Conservation (phyloP, 2,888 invertebrate species). For the Dermolepida albohirtum region DNA sequence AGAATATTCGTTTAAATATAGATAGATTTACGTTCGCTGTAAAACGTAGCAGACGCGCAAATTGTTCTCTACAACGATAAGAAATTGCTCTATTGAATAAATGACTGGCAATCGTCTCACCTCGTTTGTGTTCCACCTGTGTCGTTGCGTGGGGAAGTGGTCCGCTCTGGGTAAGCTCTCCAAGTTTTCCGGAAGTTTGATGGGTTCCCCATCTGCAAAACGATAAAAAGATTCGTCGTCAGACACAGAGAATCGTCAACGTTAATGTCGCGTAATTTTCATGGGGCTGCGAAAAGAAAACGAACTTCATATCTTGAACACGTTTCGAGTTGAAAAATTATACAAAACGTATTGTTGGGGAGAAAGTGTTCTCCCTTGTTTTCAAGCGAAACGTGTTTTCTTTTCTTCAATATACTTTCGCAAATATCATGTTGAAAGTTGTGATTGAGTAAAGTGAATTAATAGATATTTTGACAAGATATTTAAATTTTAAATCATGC, state of each 20-base stretch:
- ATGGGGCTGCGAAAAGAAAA: conserved; percentile 1
- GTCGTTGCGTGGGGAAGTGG: conserved; percentile 93
- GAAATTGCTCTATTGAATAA: conserved; percentile 43
- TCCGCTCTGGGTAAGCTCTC: conserved; percentile 94
- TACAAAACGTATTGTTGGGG: too few relatives aligned
- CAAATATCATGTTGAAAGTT: too few relatives aligned
- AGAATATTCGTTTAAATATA: not conserved
- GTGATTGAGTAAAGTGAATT: too few relatives aligned
- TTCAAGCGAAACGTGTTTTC: too few relatives aligned
- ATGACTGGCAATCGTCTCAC: conserved; percentile 68
- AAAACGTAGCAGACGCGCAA: conserved; percentile 13
- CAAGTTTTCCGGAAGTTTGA: conserved; percentile 94
- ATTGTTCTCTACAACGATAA: conserved; percentile 25
- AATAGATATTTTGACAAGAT: too few relatives aligned
- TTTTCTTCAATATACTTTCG: too few relatives aligned
- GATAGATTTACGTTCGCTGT: conserved; percentile 7
- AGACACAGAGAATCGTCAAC: conserved; percentile 27
- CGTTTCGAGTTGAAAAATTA: conserved; percentile 1
- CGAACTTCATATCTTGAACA: conserved; percentile 1
- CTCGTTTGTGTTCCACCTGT: conserved; percentile 99
- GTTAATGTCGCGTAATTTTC: conserved; percentile 28
- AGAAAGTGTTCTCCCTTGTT: too few relatives aligned
- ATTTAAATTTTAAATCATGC: too few relatives aligned
- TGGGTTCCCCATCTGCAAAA: conserved; percentile 86
- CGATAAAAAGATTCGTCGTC: conserved; percentile 34